Base-by-base conservation (phyloP, 2,797 vertebrate genomes). In the Acrossocheilus fasciatus region DNA sequence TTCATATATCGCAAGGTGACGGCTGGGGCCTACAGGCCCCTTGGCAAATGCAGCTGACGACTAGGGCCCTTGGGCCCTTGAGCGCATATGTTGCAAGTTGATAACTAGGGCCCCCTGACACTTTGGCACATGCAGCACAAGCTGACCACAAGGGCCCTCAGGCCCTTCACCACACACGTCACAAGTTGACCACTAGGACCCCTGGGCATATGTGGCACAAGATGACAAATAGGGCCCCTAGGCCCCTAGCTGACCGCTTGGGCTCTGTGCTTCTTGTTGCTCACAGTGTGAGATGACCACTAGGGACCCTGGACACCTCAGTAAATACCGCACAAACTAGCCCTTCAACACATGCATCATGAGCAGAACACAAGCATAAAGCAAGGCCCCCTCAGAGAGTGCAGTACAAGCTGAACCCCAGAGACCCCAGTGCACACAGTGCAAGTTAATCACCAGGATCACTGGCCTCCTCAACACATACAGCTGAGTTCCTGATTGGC, bases 1-100 rank as follows among this genome's bases (percentile, higher is more conserved):
- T 64, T 30, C 43, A 81, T 81, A 68, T 68, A 47, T 81, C 43
- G 12, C 43, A 81, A 68, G 62, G 18, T 47, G 17, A 64, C 39
- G 9, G 15, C 77, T 64, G 14, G 77, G n/a, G 2, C 57, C 57
- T 11, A 11, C 26, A 66, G 79, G 26, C 26, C 79, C 6, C 18
- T 47, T 81, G 62, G 43, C 18, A 34, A 26, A 68, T 20, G 17
- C 6, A 36, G 18, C 17, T 81, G 18, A 23, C 0, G 1, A 52
- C 41, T 45, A 30, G 6, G 41, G 62, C 5, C 59, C n/a, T 66
- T 6, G 0, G n/a, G 41, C 8, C 8, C n/a, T 26, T 81, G 43
- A 66, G 62, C 18, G 0, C 15, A 66, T 34, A 36, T 66, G 10
- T 34, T 6, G 5, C 26, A 50, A 34, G 78, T 5, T 20, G 1